Evolutionary conservation across 1,140 invertebrate genomes (phyloP).

Genomic region (Probaryconus sp.): DNA sequence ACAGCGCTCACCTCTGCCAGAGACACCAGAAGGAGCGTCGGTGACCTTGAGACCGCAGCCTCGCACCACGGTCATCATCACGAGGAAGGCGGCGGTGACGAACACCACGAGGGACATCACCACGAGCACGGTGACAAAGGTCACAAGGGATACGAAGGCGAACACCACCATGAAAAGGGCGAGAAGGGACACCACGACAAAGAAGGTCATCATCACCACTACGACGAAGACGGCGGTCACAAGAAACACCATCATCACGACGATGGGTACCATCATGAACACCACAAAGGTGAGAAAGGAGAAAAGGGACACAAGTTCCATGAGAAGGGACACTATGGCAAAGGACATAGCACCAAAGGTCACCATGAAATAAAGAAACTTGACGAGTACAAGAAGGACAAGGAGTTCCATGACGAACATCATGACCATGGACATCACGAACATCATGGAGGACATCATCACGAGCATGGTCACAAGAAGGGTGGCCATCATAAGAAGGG

Average conservation of each 20-base stretch:
- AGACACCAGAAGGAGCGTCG: slow-evolving; percentile 42
- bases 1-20: slow-evolving; percentile 17
- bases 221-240: slow-evolving; percentile 82
- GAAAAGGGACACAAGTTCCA: slow-evolving; percentile 84
- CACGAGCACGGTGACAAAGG: slow-evolving; percentile 80
- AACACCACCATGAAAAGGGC: slow-evolving; percentile 83
- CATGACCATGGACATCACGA: slow-evolving; percentile 89
- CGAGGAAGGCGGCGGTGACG: slow-evolving; percentile 80
- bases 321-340: slow-evolving; percentile 81
- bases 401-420: slow-evolving; percentile 88
- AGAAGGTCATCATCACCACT: slow-evolving; percentile 82
- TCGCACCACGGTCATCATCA: slow-evolving; percentile 84
- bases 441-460: slow-evolving; percentile 86
- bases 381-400: slow-evolving; percentile 87
- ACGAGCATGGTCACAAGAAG: slow-evolving; percentile 84
- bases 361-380: slow-evolving; percentile 83
- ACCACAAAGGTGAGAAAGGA: slow-evolving; percentile 81
- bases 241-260: slow-evolving; percentile 85
- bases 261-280: slow-evolving; percentile 82
- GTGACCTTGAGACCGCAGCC: slow-evolving; percentile 80
- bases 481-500: slow-evolving; percentile 88
- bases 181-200: slow-evolving; percentile 84
- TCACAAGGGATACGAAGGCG: slow-evolving; percentile 79
- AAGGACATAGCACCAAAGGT: slow-evolving; percentile 84
- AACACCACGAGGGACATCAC: slow-evolving; percentile 79